These are phyloP conservation scores for Oxystoma pomonae DNA, from an alignment of 2,888 invertebrate genomes.

Conservation along the genomic window DNA sequence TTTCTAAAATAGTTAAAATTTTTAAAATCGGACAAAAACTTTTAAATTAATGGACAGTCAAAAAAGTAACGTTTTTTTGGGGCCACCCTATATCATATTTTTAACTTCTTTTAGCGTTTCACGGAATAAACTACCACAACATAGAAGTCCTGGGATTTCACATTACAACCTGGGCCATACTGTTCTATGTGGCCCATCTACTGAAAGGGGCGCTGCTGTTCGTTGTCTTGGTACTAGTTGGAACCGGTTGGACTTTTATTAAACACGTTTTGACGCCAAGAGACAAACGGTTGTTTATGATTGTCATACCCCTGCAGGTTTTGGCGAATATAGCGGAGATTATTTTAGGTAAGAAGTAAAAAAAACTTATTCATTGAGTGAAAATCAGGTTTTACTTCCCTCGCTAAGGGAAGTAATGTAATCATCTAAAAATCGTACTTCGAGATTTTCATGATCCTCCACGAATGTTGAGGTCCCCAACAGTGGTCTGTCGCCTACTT, in stretches of 20 bases:
- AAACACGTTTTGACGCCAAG: conserved; percentile 94
- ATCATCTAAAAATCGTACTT: too few species aligned
- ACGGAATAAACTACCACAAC: conserved; percentile 91
- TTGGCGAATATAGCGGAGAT: conserved; percentile 96
- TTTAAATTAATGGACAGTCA: too few species aligned
- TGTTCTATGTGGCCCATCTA: conserved; percentile 96
- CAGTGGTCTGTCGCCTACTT: too few species aligned
- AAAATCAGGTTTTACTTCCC: too few species aligned
- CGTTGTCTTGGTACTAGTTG: conserved; percentile 92
- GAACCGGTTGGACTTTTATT: conserved; percentile 98
- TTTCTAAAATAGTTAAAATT: too few species aligned
- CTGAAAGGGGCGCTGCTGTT: conserved; percentile 74
- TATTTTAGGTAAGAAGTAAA: conserved; percentile 80
- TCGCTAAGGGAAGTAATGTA: too few species aligned
- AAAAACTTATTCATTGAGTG: too few species aligned
- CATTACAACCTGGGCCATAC: conserved; percentile 95
- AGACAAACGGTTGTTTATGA: conserved; percentile 96
- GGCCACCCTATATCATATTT: too few species aligned
- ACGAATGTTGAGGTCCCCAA: too few species aligned
- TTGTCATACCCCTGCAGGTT: conserved; percentile 95
- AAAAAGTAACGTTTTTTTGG: too few species aligned
- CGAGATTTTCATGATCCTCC: too few species aligned
- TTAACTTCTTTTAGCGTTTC: conserved; percentile 88
- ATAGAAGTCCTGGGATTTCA: conserved; percentile 91
- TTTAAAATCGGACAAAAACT: too few species aligned